A percentile compares a stretch with the other conserved stretches of the same genome.
phyloP scores from a whole-genome alignment of 2,113 vertebrate genomes.

The Spea bombifrons region DNA sequence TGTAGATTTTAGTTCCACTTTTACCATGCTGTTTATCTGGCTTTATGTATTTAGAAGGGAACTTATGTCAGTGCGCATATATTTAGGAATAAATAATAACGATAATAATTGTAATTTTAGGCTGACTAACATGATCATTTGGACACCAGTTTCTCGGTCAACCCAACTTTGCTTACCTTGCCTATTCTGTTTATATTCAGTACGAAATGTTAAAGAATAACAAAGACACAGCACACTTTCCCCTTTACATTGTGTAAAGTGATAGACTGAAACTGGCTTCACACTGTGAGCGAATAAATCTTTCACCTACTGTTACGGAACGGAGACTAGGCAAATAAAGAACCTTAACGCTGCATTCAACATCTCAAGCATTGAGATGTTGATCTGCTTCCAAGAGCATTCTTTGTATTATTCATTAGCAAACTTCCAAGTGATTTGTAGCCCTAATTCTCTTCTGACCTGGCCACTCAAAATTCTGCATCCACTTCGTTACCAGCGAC shows the following conservation, averaged over 20 bases:
- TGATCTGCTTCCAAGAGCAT: too few relatives aligned
- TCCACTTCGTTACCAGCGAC: too few relatives aligned
- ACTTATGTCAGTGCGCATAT: too few relatives aligned
- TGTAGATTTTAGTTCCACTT: too few relatives aligned
- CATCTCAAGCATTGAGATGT: too few relatives aligned
- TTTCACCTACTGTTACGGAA: neutral
- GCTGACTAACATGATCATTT: neutral
- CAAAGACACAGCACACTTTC: conserved; percentile 16
- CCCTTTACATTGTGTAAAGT: neutral
- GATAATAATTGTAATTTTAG: neutral
- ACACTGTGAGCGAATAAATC: conserved; percentile 13
- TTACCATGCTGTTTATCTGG: too few relatives aligned
- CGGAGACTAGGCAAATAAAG: neutral
- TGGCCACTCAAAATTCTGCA: too few relatives aligned
- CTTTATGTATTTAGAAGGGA: too few relatives aligned
- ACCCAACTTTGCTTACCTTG: neutral
- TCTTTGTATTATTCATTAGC: too few relatives aligned
- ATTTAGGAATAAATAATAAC: too few relatives aligned
- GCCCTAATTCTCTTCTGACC: too few relatives aligned
- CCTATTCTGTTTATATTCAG: conserved; percentile 7
- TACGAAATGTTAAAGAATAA: conserved; percentile 1
- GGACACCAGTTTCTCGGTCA: conserved; percentile 28
- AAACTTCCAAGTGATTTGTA: too few relatives aligned
- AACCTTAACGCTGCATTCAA: neutral
- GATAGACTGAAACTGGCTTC: neutral